A percentile compares a stretch with the other conserved stretches of the same genome.
These are phyloP conservation scores for Malurus elegans DNA, from an alignment of 2,113 vertebrate genomes.

Conservation along the genomic window DNA sequence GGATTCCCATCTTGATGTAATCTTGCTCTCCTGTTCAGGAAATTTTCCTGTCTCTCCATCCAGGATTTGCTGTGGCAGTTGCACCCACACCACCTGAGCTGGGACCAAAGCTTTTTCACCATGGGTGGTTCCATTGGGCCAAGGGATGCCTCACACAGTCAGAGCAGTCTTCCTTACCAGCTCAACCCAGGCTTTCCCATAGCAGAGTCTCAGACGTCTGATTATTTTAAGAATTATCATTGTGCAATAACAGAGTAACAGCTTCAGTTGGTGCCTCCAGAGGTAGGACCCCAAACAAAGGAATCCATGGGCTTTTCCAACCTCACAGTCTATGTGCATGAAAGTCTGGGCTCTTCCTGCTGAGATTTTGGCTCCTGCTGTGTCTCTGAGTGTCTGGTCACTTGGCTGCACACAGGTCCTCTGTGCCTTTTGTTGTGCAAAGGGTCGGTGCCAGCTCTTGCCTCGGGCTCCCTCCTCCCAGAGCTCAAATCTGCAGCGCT, in stretches of 20 bases:
- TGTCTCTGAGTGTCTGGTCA: not conserved
- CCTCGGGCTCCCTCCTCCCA: rapidly evolving
- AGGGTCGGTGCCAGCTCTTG: not conserved
- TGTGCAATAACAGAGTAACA: not conserved
- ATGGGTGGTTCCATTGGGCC: rapidly evolving
- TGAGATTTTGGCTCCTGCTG: not conserved
- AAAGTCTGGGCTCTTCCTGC: not conserved
- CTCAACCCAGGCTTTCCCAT: not conserved
- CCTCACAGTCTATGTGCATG: not conserved
- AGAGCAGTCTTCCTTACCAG: not conserved
- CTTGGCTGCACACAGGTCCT: not conserved
- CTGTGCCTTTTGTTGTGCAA: not conserved
- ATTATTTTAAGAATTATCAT: not conserved
- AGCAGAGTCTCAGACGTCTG: not conserved
- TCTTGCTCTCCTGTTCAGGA: not conserved
- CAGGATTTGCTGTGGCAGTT: not conserved
- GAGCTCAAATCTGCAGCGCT: not conserved
- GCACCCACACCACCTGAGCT: not conserved
- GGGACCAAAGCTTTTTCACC: rapidly evolving
- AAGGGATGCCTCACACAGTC: not conserved
- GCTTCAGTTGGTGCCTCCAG: not conserved
- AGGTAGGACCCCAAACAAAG: not conserved
- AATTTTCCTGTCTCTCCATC: not conserved
- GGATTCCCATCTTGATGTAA: not conserved
- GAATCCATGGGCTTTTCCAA: not conserved